A percentile compares a stretch with the other conserved stretches of the same genome.
Evolutionary conservation across 2,888 invertebrate genomes (phyloP).

Genomic region (Pseudolycoriella hygida): DNA sequence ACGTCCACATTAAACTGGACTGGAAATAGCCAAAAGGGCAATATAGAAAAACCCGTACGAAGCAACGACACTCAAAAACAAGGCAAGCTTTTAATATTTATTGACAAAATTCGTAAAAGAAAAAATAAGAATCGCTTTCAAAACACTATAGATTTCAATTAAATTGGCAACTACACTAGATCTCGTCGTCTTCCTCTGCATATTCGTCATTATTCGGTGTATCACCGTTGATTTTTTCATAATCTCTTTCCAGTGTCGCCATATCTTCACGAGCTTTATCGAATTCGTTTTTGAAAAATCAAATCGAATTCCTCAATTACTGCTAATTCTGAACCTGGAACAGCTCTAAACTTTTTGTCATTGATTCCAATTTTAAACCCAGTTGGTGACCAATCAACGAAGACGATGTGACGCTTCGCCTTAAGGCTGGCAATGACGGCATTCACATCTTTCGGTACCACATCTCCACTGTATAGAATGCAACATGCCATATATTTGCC

Average conservation of each 20-base stretch:
- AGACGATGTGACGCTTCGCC: conserved; percentile 93
- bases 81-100: too few relatives aligned
- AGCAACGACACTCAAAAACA: too few relatives aligned
- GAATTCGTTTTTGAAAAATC: conserved; percentile 93
- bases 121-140: too few relatives aligned
- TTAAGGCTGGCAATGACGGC: conserved; percentile 93
- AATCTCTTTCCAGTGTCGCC: conserved; percentile 68
- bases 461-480: conserved; percentile 88
- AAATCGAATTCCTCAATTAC: conserved; percentile 94
- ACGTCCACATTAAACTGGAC: too few relatives aligned
- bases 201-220: conserved; percentile 52
- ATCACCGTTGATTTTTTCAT: conserved; percentile 68
- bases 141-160: too few relatives aligned
- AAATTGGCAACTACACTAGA: too few relatives aligned
- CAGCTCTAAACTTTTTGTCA: conserved; percentile 85
- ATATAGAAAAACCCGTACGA: too few relatives aligned
- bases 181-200: conserved; percentile 65
- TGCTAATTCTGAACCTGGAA: conserved; percentile 88
- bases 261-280: conserved; percentile 63
- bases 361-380: conserved; percentile 72
- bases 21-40: too few relatives aligned
- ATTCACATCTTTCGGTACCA: conserved; percentile 89
- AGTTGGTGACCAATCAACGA: conserved; percentile 77
- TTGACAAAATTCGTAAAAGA: too few relatives aligned
- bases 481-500: conserved; percentile 94